A percentile compares a stretch with the other conserved stretches of the same genome.
Evolutionary conservation across 2,797 vertebrate species (phyloP).

Genomic region (Intellagama lesueurii): DNA sequence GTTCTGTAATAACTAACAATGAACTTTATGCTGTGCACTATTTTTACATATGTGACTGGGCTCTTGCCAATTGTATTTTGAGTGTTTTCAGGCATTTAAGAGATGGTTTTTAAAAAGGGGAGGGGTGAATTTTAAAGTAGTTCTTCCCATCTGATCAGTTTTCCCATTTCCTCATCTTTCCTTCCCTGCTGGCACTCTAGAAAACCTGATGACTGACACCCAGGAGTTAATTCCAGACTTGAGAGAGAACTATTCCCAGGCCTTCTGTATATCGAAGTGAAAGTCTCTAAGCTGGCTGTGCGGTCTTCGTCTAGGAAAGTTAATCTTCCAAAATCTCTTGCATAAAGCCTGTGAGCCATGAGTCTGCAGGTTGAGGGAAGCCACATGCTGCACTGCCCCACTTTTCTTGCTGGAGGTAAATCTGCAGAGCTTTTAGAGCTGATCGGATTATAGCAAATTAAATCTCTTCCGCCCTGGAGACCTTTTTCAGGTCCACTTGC

Average conservation of each 20-base stretch:
- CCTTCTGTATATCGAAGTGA: constrained; percentile 17
- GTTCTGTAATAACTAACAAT: background rate
- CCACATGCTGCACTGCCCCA: background rate
- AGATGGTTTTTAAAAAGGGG: background rate
- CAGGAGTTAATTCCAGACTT: constrained; percentile 35
- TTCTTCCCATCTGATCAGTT: background rate
- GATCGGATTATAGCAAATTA: constrained; percentile 33
- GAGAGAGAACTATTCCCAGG: background rate
- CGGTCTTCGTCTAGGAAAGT: constrained; percentile 32
- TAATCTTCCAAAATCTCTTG: constrained; percentile 42
- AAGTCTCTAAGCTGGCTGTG: constrained; percentile 21
- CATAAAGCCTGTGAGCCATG: constrained; percentile 8
- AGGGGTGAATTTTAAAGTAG: background rate
- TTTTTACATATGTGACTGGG: background rate
- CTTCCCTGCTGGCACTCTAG: background rate
- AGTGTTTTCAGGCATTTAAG: background rate
- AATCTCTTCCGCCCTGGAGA: constrained; percentile 13
- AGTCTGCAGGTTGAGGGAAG: constrained; percentile 25
- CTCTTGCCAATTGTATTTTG: background rate
- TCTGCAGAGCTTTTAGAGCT: constrained; percentile 45
- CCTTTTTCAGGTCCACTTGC: background rate
- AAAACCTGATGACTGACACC: constrained; percentile 1
- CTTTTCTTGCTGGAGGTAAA: constrained; percentile 44
- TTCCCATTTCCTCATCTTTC: background rate
- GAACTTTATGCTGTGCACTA: background rate